Evolutionary conservation across 92 coral and sea anemone species (phyloP).

Genomic region (Epizoanthus stellaris): DNA sequence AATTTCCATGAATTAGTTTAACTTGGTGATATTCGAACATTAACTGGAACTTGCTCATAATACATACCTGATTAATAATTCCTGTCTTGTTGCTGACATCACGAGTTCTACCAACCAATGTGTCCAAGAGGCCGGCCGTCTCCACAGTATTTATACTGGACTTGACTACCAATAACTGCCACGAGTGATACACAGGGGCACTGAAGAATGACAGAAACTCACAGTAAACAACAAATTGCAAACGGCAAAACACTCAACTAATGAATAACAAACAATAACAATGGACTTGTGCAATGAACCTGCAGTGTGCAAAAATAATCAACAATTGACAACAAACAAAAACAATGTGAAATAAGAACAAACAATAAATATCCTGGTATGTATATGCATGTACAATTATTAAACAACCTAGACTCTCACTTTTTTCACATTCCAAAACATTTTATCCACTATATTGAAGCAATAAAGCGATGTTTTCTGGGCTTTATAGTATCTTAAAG

Average conservation of each 20-base stretch:
- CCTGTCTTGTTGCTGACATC: conserved; percentile 90
- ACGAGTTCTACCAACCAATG: conserved; percentile 69
- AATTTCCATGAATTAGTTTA: background rate
- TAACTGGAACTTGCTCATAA: too few species aligned
- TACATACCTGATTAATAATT: conserved; percentile 78
- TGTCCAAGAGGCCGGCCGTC: conserved; percentile 79
- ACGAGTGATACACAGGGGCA: conserved; percentile 84
- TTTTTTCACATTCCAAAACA: too few species aligned
- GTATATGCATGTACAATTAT: too few species aligned
- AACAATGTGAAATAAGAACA: too few species aligned
- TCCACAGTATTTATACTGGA: conserved; percentile 90
- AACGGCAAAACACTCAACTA: background rate
- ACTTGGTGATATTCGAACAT: background rate
- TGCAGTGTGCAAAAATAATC: background rate
- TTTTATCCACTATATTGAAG: too few species aligned
- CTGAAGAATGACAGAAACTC: conserved; percentile 32
- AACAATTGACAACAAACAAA: too few species aligned
- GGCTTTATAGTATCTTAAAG: too few species aligned
- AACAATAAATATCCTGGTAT: too few species aligned
- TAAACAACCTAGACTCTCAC: too few species aligned
- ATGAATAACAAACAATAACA: background rate
- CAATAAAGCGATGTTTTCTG: too few species aligned
- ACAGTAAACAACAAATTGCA: background rate
- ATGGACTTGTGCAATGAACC: background rate
- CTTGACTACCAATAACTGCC: conserved; percentile 92